These are phyloP conservation scores for Erebia epiphron DNA, from an alignment of 2,888 invertebrate species.

Conservation along the genomic window DNA sequence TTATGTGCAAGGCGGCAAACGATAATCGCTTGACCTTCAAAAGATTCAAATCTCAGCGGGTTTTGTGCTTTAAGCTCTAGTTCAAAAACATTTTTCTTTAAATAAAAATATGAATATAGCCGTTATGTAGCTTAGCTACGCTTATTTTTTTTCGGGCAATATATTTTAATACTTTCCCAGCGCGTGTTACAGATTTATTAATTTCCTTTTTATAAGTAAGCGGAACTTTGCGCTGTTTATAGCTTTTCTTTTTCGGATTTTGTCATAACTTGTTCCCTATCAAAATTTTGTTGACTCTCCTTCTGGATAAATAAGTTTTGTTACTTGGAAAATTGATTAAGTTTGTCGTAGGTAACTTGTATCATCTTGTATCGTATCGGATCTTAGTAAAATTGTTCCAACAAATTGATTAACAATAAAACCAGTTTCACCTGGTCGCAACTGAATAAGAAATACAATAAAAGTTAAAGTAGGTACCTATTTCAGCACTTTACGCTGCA, in stretches of 20 bases:
- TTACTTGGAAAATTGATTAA: background rate
- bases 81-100: background rate
- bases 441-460: background rate
- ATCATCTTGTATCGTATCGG: background rate
- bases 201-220: background rate
- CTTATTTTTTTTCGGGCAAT: background rate
- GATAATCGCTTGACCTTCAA: background rate
- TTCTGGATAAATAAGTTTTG: background rate
- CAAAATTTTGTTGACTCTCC: background rate
- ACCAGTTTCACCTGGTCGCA: background rate
- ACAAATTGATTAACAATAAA: background rate
- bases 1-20: no score
- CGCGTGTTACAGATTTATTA: background rate
- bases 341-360: background rate
- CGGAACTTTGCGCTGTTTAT: background rate
- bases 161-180: background rate
- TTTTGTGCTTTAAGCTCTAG: background rate
- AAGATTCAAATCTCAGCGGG: background rate
- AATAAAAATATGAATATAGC: background rate
- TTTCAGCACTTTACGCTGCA: background rate
- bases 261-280: background rate
- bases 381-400: background rate
- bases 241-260: background rate
- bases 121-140: background rate
- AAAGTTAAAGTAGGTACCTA: background rate